Base-by-base conservation (phyloP, 2,888 invertebrate genomes). In the Metellina segmentata region DNA sequence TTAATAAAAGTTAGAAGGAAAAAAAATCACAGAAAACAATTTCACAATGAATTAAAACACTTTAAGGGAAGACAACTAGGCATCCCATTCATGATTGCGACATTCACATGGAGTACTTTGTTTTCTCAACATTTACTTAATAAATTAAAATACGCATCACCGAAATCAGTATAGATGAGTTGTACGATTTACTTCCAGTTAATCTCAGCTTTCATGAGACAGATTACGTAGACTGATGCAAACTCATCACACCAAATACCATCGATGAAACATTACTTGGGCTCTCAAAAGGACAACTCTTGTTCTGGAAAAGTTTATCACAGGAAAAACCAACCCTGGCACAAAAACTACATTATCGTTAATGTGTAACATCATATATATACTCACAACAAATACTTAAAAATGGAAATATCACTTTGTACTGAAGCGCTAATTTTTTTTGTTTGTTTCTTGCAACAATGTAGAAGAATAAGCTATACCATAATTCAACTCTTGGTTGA, bases 391-490 rank as follows among this genome's bases (percentile, higher is more conserved):
- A 75, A 48, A 75, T 48, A 48, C 75, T 75, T 79, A 16, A 79
- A 53, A 85, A 85, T 61, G 34, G 72, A 85, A 85, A 75, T 74
- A 85, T 85, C 75, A 85, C 83, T 83, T 74, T 52, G 8, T 83
- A 81, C 48, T 81, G 48, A 81, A 70, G 69, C 69, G 19, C 75
- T 7, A 52, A 4, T 6, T 34, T 34, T 85, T 52, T n/a, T n/a
- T n/a, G n/a, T n/a, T n/a, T 74, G 53, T 52, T 19, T 53, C 34
- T 85, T 16, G 72, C 16, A 81, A 81, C 79, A 79, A 72, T 87
- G 81, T 87, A 87, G 77, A 87, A 87, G 87, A 87, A 87, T 79
- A 79, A 87, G 86, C 86, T 86, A 74, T 86, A 71, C 77, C 48
- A 87, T 71, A 78, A 61, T 71, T 69, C 79, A 75, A 34, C 48